phyloP scores from a whole-genome alignment of 1,140 invertebrate species.

The Thereuonema tuberculata region DNA sequence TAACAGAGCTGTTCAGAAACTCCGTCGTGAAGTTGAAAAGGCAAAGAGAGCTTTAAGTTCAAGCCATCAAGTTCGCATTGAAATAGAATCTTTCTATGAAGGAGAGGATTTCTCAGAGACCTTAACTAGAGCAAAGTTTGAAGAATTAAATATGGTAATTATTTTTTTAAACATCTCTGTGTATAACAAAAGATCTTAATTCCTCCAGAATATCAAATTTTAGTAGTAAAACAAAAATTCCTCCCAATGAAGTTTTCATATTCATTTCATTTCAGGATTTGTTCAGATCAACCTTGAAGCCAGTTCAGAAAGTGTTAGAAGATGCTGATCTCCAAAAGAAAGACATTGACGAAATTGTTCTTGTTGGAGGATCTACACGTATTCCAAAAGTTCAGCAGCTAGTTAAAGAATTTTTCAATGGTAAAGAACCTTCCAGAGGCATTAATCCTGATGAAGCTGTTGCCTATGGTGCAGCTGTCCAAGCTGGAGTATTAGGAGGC shows the following conservation, averaged over 20 bases:
- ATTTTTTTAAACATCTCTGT: slow-evolving; percentile 1
- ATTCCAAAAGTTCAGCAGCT: slow-evolving; percentile 98
- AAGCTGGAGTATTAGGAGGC: slow-evolving; percentile 64
- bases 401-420: slow-evolving; percentile 97
- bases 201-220: too few species aligned
- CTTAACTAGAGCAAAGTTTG: slow-evolving; percentile 95
- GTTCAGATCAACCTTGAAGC: slow-evolving; percentile 95
- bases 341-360: slow-evolving; percentile 96
- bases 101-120: slow-evolving; percentile 99
- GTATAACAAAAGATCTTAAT: not conserved
- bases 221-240: too few species aligned
- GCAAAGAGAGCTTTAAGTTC: slow-evolving; percentile 91
- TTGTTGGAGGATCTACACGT: slow-evolving; percentile 97
- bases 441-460: slow-evolving; percentile 99
- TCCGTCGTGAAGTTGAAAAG: slow-evolving; percentile 93
- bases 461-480: slow-evolving; percentile 96
- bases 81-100: slow-evolving; percentile 98
- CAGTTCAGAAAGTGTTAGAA: slow-evolving; percentile 94
- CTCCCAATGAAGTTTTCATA: too few species aligned
- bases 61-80: slow-evolving; percentile 91
- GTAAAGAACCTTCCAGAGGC: slow-evolving; percentile 92
- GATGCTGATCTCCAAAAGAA: slow-evolving; percentile 98
- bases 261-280: slow-evolving; percentile 72
- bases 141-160: slow-evolving; percentile 87
- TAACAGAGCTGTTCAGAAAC: slow-evolving; percentile 85